phyloP scores from a whole-genome alignment of 2,888 invertebrate genomes.

The Hypomecis punctinalis region DNA sequence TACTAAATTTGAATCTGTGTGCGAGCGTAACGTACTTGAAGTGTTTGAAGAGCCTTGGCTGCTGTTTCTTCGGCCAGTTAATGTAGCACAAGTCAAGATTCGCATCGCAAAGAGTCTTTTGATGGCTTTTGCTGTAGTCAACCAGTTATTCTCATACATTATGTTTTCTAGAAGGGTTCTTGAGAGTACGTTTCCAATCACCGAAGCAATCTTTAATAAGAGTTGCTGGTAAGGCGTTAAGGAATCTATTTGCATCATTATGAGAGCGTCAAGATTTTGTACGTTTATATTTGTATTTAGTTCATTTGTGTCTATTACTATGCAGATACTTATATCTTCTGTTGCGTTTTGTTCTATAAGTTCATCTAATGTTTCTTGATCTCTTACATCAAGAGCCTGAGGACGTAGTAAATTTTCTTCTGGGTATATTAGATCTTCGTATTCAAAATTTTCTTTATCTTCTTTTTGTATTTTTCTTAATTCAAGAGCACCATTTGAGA shows the following conservation, averaged over 20 bases:
- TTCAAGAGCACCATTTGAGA: conserved; percentile 77
- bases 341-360: conserved; percentile 57
- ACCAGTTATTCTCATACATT: conserved; percentile 79
- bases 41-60: conserved; percentile 47
- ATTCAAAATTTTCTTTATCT: conserved; percentile 56
- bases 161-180: conserved; percentile 81
- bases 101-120: conserved; percentile 83
- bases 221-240: conserved; percentile 85
- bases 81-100: conserved; percentile 82
- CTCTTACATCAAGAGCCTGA: conserved; percentile 62
- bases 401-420: conserved; percentile 61
- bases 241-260: conserved; percentile 84
- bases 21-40: conserved; percentile 42
- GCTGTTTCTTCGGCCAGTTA: conserved; percentile 47
- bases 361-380: conserved; percentile 64
- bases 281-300: conserved; percentile 69
- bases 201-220: conserved; percentile 85
- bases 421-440: conserved; percentile 72
- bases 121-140: conserved; percentile 81
- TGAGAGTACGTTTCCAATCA: conserved; percentile 83
- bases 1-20: conserved; percentile 46
- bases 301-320: conserved; percentile 66
- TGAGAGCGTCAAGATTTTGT: conserved; percentile 76
- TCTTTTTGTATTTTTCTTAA: conserved; percentile 59
- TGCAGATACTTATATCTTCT: conserved; percentile 64